phyloP scores from a whole-genome alignment of 2,797 vertebrate species.

The Trematomus bernacchii region DNA sequence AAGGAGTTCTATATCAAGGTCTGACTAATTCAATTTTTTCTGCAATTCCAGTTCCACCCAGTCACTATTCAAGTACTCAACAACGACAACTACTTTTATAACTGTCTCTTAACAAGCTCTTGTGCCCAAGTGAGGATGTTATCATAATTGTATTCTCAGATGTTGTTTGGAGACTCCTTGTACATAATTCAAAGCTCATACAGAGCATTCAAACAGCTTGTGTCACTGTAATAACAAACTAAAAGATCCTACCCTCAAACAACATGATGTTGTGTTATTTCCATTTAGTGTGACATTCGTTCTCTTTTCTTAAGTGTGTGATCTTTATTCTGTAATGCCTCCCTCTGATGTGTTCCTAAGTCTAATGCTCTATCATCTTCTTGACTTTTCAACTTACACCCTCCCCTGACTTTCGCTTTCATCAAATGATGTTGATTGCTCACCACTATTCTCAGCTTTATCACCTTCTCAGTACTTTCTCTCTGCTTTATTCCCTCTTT shows the following conservation, averaged over 20 bases:
- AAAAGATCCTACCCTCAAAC: background rate
- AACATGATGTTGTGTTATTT: background rate
- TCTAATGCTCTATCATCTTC: slow-evolving; percentile 23
- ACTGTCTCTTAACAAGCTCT: background rate
- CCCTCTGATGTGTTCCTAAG: slow-evolving; percentile 25
- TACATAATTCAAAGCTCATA: background rate
- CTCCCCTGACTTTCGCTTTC: slow-evolving; percentile 20
- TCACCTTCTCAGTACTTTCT: slow-evolving; percentile 38
- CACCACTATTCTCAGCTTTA: slow-evolving; percentile 16
- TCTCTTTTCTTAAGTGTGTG: slow-evolving; percentile 9
- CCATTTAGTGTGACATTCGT: slow-evolving; percentile 2
- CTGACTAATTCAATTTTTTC: slow-evolving; percentile 10
- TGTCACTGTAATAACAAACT: slow-evolving; percentile 16
- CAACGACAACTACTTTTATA: background rate
- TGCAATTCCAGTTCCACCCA: no score
- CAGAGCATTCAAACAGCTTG: background rate
- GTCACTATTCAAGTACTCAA: no score
- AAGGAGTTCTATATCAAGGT: slow-evolving; percentile 21
- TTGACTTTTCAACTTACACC: background rate
- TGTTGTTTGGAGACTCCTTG: slow-evolving; percentile 1
- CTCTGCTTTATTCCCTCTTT: slow-evolving; percentile 34
- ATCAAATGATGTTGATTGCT: slow-evolving; percentile 32
- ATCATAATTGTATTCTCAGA: background rate
- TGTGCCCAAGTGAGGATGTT: slow-evolving; percentile 4
- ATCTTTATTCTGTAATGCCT: slow-evolving; percentile 20